Evolutionary conservation across 2,888 invertebrate genomes (phyloP), one percentile per base, ranked within the genome.

Genomic region (Podabrus alpinus): DNA sequence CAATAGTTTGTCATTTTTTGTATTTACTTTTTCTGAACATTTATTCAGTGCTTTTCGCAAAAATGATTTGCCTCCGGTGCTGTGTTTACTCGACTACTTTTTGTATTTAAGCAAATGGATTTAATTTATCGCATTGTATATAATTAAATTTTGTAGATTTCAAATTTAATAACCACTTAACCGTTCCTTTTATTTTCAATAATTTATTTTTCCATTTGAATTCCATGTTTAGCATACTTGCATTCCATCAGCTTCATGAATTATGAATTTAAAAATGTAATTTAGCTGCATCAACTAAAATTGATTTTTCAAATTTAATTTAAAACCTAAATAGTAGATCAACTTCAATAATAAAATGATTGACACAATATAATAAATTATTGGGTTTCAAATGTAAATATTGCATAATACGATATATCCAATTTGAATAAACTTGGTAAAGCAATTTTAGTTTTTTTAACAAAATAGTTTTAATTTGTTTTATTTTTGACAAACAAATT

Each of bases 251-350:
- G 29, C 13, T 29, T n/a, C 45, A n/a, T 45, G 2, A 45, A 45
- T 45, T 45, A 45, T 45, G 7, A n/a, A 45, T 7, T 45, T n/a
- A 5, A n/a, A n/a, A n/a, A 45, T 45, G 1, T 45, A 45, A 45
- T 45, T 45, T 45, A n/a, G n/a, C n/a, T 1, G 1, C n/a, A n/a
- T 45, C n/a, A 45, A 7, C 45, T 45, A 45, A 45, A 73, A 73
- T 70, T 70, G 69, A 67, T 70, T 73, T 69, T 73, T 21, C 15
- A 24, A 69, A 60, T 66, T 72, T 69, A 19, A 66, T 66, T 69
- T 73, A 62, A 70, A 70, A 70, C 21, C 29, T 66, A 60, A 67
- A 73, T 70, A 67, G 67, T 67, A 73, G 61, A 73, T 73, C 67
- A 67, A 64, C 15, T 45, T 67, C 21, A 61, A 45, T 68, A 62